Evolutionary conservation across 2,113 vertebrate genomes (phyloP).

Genomic region (Himantopus leucocephalus): DNA sequence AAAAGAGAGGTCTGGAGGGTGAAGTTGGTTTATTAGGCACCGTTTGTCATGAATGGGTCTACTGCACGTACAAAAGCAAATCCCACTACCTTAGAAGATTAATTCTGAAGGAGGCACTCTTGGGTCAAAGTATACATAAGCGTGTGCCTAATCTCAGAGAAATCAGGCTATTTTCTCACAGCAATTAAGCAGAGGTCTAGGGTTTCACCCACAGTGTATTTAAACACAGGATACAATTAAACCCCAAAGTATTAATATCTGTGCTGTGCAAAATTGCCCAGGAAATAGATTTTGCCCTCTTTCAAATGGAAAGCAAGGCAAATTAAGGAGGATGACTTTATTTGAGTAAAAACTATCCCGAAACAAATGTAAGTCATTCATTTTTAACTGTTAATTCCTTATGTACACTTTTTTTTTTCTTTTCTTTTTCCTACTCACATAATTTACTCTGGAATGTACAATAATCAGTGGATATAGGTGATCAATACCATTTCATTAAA

Average conservation of each 20-base stretch:
- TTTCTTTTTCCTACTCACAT: not conserved
- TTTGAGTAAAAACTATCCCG: conserved; percentile 64
- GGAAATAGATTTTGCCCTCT: conserved; percentile 82
- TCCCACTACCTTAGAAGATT: conserved; percentile 85
- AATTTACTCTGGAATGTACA: not conserved
- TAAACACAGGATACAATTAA: conserved; percentile 90
- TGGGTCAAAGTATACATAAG: conserved; percentile 84
- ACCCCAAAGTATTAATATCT: conserved; percentile 85
- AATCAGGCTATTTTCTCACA: conserved; percentile 87
- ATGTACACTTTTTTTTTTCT: not conserved
- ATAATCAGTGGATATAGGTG: not conserved
- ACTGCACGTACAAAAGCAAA: conserved; percentile 78
- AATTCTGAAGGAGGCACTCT: conserved; percentile 85
- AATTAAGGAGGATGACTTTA: conserved; percentile 74
- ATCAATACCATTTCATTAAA: conserved; percentile 4
- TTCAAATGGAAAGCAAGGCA: conserved; percentile 76
- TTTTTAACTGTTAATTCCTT: conserved; percentile 66
- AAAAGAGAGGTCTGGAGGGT: conserved; percentile 72
- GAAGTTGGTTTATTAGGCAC: conserved; percentile 81
- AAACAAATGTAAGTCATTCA: conserved; percentile 57
- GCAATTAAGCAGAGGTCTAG: conserved; percentile 87
- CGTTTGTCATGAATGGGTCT: conserved; percentile 77
- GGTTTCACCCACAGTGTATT: conserved; percentile 86
- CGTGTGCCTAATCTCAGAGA: conserved; percentile 86
- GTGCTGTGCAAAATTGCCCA: conserved; percentile 82